phyloP scores from a whole-genome alignment of 2,888 invertebrate species.

The Muscina levida region DNA sequence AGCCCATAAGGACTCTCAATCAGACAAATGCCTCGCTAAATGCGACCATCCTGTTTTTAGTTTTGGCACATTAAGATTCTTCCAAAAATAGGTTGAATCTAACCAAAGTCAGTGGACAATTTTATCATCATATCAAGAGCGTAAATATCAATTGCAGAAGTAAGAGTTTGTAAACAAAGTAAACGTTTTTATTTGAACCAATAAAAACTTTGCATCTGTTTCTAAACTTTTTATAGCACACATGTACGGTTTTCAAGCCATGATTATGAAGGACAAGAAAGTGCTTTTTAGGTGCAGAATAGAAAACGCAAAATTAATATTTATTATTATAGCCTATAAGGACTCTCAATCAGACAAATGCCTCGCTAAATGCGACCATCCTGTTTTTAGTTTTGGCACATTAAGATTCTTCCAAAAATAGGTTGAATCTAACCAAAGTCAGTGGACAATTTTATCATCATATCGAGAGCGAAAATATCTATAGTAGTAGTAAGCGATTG shows the following conservation, averaged over 20 bases:
- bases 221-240: slow-evolving; percentile 50
- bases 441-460: slow-evolving; percentile 75
- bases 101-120: slow-evolving; percentile 74
- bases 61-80: slow-evolving; percentile 67
- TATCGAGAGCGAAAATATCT: slow-evolving; percentile 27
- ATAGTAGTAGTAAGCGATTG: no score
- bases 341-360: slow-evolving; percentile 68
- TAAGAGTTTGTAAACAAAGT: slow-evolving; percentile 39
- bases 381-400: slow-evolving; percentile 59
- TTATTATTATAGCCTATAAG: slow-evolving; percentile 50
- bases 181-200: slow-evolving; percentile 12
- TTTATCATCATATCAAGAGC: slow-evolving; percentile 74
- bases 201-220: slow-evolving; percentile 46
- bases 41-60: slow-evolving; percentile 70
- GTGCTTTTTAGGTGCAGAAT: slow-evolving; percentile 65
- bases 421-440: slow-evolving; percentile 73
- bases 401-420: slow-evolving; percentile 74
- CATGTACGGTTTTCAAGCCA: slow-evolving; percentile 61
- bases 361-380: slow-evolving; percentile 75
- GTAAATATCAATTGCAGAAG: slow-evolving; percentile 57
- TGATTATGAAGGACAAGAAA: slow-evolving; percentile 54
- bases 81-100: slow-evolving; percentile 77
- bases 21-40: slow-evolving; percentile 71
- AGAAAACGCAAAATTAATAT: no score
- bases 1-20: slow-evolving; percentile 43